Conservation (phyloP, 2,113 vertebrate genomes). For the Callaeas wilsoni region DNA sequence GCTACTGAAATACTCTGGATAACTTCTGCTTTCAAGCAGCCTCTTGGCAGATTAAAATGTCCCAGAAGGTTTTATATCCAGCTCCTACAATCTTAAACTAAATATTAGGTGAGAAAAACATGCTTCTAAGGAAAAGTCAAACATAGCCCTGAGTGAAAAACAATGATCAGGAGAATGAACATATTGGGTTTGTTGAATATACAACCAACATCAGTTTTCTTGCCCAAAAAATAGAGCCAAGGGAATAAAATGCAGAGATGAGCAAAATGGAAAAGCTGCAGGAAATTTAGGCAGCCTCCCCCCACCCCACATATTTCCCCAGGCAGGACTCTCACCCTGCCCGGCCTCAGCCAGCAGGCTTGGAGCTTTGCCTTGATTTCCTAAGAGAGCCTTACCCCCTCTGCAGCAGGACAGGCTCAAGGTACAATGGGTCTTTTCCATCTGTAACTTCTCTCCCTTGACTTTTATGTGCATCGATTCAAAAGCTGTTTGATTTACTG, state of each 20-base stretch:
- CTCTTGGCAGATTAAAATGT: slow-evolving; percentile 29
- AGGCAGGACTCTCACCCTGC: background rate
- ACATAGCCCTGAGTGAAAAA: slow-evolving; percentile 27
- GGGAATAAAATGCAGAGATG: slow-evolving; percentile 30
- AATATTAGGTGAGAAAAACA: slow-evolving; percentile 54
- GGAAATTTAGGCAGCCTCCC: background rate
- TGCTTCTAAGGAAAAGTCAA: slow-evolving; percentile 41
- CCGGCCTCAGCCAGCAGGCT: background rate
- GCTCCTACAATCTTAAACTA: slow-evolving; percentile 39
- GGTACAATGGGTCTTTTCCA: background rate
- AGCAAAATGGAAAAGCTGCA: slow-evolving; percentile 36
- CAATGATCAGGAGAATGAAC: background rate
- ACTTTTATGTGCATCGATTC: slow-evolving; percentile 5
- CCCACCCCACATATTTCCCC: background rate
- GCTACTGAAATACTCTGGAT: background rate
- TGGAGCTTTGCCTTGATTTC: background rate
- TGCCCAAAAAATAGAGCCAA: slow-evolving; percentile 45
- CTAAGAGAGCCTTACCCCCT: background rate
- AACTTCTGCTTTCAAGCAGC: slow-evolving; percentile 18
- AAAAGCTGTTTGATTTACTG: slow-evolving; percentile 30
- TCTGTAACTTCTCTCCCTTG: background rate
- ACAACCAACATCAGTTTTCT: slow-evolving; percentile 9
- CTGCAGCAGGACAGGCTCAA: background rate
- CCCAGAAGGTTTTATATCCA: slow-evolving; percentile 48
- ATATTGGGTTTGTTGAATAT: background rate